Evolutionary conservation across 2,113 vertebrate species (phyloP).

Genomic region (Scopus umbretta): DNA sequence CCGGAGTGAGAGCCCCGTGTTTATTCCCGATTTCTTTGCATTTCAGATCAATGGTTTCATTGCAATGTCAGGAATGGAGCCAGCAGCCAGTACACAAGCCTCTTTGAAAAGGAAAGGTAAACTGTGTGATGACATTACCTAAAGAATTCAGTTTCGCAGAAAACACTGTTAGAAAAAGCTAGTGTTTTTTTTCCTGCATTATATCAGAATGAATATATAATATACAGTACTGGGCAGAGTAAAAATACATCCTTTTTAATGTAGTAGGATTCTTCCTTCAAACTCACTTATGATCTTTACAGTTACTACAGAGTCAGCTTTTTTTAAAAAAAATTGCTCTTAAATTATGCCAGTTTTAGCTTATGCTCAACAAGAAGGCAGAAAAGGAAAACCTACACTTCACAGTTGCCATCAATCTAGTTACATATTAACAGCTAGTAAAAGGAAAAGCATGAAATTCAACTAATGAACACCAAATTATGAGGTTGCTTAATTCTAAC

Average conservation of each 20-base stretch:
- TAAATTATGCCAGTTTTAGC: not conserved
- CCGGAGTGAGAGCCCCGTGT: not conserved
- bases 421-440: not conserved
- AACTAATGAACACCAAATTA: constrained; percentile 40
- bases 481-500: constrained; percentile 30
- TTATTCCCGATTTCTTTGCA: not conserved
- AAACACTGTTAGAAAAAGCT: not conserved
- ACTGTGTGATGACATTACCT: not conserved
- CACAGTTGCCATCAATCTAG: not conserved
- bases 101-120: not conserved
- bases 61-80: not conserved
- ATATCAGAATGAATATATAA: not conserved
- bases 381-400: not conserved
- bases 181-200: not conserved
- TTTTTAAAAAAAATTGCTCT: not conserved
- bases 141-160: not conserved
- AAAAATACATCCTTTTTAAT: not conserved
- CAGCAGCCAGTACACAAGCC: not conserved
- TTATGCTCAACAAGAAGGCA: not conserved
- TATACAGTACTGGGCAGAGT: not conserved
- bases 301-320: not conserved
- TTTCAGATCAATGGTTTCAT: not conserved
- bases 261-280: not conserved
- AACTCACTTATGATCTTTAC: not conserved
- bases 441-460: constrained; percentile 23